Percentiles rank a stretch among this genome's conserved stretches.
phyloP scores from a whole-genome alignment of 2,888 invertebrate genomes.

The Lomographa bimaculata region DNA sequence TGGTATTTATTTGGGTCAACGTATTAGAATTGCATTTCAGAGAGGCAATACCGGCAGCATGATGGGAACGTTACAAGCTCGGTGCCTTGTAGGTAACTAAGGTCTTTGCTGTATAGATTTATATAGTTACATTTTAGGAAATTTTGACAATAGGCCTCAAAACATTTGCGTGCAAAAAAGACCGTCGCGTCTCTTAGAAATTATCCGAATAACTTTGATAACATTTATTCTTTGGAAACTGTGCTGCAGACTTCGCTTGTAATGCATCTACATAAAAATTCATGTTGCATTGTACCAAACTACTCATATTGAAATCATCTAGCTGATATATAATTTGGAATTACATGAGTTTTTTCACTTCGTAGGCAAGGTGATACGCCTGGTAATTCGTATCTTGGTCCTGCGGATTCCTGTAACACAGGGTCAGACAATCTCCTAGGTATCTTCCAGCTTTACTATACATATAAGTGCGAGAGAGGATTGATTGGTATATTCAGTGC shows the following conservation, averaged over 20 bases:
- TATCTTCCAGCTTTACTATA: conserved; percentile 29
- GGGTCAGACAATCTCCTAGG: conserved; percentile 81
- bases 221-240: too few species aligned
- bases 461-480: conserved; percentile 27
- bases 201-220: too few species aligned
- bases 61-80: too few species aligned
- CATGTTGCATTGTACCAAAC: conserved; percentile 52
- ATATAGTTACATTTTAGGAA: too few species aligned
- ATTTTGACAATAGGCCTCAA: too few species aligned
- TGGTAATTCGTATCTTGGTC: conserved; percentile 97
- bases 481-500: conserved; percentile 28
- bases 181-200: too few species aligned
- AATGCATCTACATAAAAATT: conserved; percentile 37
- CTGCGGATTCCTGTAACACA: conserved; percentile 92
- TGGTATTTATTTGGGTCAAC: too few species aligned
- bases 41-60: too few species aligned
- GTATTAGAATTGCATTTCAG: too few species aligned
- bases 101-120: too few species aligned
- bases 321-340: conserved; percentile 78
- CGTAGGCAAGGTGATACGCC: conserved; percentile 99
- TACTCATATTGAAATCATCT: conserved; percentile 61
- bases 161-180: too few species aligned
- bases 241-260: conserved; percentile 49
- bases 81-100: too few species aligned
- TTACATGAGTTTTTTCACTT: conserved; percentile 99